Conservation (phyloP, 2,797 vertebrate species). For the Denticeps clupeoides region DNA sequence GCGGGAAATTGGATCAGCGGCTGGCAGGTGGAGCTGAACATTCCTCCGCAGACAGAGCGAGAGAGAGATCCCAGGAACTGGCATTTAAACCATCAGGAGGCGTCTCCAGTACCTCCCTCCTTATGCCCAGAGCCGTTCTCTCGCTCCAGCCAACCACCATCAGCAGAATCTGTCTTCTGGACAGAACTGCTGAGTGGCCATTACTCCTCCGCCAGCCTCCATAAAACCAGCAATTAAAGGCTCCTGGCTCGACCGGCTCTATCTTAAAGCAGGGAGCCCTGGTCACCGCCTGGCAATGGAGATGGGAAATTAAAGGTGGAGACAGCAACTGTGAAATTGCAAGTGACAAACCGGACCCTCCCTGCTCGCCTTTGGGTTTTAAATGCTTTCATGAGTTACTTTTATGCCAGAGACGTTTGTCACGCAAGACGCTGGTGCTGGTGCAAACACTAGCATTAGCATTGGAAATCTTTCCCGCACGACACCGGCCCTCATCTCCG, state of each 20-base stretch:
- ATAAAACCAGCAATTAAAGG: slow-evolving; percentile 43
- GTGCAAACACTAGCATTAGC: too few relatives aligned
- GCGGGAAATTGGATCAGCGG: too few relatives aligned
- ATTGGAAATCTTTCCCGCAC: too few relatives aligned
- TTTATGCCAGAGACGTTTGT: too few relatives aligned
- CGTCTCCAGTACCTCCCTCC: too few relatives aligned
- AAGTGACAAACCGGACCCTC: slow-evolving; percentile 21
- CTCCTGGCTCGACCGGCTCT: slow-evolving; percentile 31
- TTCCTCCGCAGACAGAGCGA: too few relatives aligned
- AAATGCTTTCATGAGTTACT: too few relatives aligned
- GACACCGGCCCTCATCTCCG: too few relatives aligned
- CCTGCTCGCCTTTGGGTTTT: slow-evolving; percentile 6
- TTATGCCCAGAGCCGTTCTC: not conserved
- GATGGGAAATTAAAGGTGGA: slow-evolving; percentile 34
- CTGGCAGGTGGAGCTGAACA: too few relatives aligned
- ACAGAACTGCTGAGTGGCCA: slow-evolving; percentile 43
- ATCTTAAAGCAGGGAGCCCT: slow-evolving; percentile 19
- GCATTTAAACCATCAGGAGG: too few relatives aligned
- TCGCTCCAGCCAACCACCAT: slow-evolving; percentile 15
- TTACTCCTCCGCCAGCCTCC: slow-evolving; percentile 29
- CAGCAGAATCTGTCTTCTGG: slow-evolving; percentile 40
- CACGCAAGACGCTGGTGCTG: too few relatives aligned
- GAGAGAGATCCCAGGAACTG: too few relatives aligned
- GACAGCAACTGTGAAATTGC: slow-evolving; percentile 29
- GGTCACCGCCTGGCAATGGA: slow-evolving; percentile 20